Conservation (phyloP, 2,113 vertebrate species). For the Numida meleagris region DNA sequence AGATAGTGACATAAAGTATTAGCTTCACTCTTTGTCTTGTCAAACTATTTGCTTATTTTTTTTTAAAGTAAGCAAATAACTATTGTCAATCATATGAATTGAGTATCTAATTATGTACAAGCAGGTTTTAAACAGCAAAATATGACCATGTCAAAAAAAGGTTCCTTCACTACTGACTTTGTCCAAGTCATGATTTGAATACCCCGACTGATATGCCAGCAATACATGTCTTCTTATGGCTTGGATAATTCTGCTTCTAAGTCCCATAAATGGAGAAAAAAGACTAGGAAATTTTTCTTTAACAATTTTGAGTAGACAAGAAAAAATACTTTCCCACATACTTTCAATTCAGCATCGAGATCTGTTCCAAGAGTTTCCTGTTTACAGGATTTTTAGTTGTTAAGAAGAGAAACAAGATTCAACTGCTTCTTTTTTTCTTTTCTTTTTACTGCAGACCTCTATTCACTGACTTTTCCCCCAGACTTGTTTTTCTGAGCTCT, state of each 20-base stretch:
- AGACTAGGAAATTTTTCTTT: neutral
- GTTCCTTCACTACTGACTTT: neutral
- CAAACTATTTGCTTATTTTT: slow-evolving; percentile 16
- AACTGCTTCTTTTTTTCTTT: neutral
- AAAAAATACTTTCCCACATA: neutral
- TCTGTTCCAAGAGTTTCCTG: neutral
- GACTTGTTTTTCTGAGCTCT: neutral
- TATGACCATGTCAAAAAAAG: neutral
- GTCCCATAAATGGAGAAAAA: neutral
- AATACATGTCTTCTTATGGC: neutral
- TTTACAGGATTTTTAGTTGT: neutral
- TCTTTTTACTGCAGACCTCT: neutral
- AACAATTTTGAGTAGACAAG: neutral
- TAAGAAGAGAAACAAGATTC: neutral
- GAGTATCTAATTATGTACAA: slow-evolving; percentile 13
- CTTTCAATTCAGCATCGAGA: neutral
- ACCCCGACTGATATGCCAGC: neutral
- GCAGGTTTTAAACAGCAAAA: slow-evolving; percentile 9
- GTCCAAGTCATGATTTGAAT: neutral
- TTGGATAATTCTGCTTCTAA: neutral
- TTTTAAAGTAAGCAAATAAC: slow-evolving; percentile 29
- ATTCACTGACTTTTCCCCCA: neutral
- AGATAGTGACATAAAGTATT: neutral
- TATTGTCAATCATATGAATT: neutral
- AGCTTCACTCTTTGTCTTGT: neutral